phyloP scores from a whole-genome alignment of 2,797 vertebrate genomes.

The Sebastes diaconus region DNA sequence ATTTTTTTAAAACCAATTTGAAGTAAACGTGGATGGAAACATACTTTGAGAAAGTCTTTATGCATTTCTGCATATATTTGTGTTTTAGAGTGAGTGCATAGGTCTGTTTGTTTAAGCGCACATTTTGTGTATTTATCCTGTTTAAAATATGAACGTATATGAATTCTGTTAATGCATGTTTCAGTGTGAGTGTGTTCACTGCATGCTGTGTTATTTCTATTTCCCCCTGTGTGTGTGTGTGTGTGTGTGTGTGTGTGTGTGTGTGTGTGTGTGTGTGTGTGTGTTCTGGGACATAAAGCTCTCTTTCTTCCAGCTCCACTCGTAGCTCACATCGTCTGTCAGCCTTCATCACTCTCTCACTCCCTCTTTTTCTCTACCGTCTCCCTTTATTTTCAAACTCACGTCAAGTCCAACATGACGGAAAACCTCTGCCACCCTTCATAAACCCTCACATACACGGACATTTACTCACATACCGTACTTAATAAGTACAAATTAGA shows the following conservation, averaged over 20 bases:
- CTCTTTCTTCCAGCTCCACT: slow-evolving; percentile 21
- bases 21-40: neutral
- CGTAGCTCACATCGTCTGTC: slow-evolving; percentile 4
- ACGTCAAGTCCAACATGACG: neutral
- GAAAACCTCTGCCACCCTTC: slow-evolving; percentile 3
- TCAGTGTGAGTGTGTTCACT: neutral
- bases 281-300: slow-evolving; percentile 27
- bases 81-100: neutral
- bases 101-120: neutral
- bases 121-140: neutral
- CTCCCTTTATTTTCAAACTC: slow-evolving; percentile 13
- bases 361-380: neutral
- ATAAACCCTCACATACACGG: neutral
- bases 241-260: neutral
- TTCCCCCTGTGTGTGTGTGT: neutral
- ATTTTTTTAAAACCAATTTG: neutral
- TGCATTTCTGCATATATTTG: neutral
- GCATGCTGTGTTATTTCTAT: neutral
- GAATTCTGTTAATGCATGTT: neutral
- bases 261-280: neutral
- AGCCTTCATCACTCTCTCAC: slow-evolving; percentile 22
- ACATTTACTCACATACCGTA: neutral
- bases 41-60: neutral
- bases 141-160: neutral
- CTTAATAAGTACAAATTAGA: neutral